Percentiles rank a stretch among this genome's conserved stretches.
phyloP scores from a whole-genome alignment of 2,888 invertebrate genomes.

The Orgyia antiqua region DNA sequence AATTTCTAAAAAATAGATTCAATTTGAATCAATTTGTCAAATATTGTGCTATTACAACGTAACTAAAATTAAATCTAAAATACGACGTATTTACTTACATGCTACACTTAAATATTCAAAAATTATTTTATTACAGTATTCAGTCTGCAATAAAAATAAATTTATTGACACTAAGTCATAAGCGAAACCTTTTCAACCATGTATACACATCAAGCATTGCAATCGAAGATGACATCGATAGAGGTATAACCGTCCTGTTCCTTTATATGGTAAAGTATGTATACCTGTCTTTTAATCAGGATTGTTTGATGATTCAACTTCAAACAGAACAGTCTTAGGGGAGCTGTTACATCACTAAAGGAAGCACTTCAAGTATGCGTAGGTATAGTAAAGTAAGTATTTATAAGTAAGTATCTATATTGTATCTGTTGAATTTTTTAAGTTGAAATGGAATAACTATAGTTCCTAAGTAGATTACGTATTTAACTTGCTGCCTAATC shows the following conservation, averaged over 20 bases:
- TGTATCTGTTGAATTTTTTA: constrained; percentile 45
- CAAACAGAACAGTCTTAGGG: constrained; percentile 52
- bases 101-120: no score
- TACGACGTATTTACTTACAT: no score
- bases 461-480: neutral
- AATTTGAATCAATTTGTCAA: no score
- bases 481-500: no score
- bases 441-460: constrained; percentile 33
- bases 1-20: no score
- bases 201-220: constrained; percentile 59
- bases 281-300: constrained; percentile 52
- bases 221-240: constrained; percentile 64
- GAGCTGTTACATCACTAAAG: constrained; percentile 58
- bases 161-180: no score
- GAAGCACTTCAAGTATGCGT: constrained; percentile 31
- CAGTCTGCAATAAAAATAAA: no score
- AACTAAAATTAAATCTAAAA: no score
- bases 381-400: constrained; percentile 20
- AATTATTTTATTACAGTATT: no score
- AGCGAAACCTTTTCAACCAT: constrained; percentile 50
- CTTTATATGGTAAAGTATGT: constrained; percentile 58
- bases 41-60: no score
- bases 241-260: constrained; percentile 64
- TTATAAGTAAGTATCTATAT: constrained; percentile 24
- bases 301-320: constrained; percentile 49